These are phyloP conservation scores for Vimba vimba DNA, from an alignment of 2,113 vertebrate genomes.

Conservation along the genomic window DNA sequence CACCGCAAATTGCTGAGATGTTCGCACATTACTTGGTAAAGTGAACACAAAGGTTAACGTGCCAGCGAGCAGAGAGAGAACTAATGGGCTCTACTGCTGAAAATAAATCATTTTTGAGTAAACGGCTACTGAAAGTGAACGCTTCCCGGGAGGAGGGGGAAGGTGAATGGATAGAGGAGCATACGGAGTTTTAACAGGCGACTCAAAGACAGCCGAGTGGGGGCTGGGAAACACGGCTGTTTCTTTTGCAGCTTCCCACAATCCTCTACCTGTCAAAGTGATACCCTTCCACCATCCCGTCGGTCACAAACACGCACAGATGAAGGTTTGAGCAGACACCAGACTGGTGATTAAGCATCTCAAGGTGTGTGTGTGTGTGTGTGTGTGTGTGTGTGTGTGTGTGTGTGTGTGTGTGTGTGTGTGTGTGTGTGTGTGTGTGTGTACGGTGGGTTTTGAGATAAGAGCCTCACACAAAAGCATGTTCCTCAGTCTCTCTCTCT, in stretches of 20 bases:
- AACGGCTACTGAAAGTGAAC: constrained; percentile 10
- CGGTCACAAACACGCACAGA: background rate
- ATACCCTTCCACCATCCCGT: constrained; percentile 21
- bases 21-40: constrained; percentile 7
- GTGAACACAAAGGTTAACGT: constrained; percentile 16
- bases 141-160: constrained; percentile 18
- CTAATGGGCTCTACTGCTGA: constrained; percentile 11
- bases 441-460: constrained; percentile 57
- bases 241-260: constrained; percentile 44
- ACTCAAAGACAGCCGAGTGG: constrained; percentile 34
- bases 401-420: constrained; percentile 37
- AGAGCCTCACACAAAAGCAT: constrained; percentile 47
- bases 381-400: constrained; percentile 4
- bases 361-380: background rate
- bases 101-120: constrained; percentile 30
- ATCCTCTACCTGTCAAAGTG: constrained; percentile 58
- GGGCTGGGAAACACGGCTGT: constrained; percentile 51
- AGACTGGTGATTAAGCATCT: constrained; percentile 50
- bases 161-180: constrained; percentile 47
- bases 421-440: background rate
- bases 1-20: constrained; percentile 23
- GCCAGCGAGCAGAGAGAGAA: background rate
- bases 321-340: constrained; percentile 16
- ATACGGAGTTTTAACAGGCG: constrained; percentile 38
- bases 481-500: constrained; percentile 50